Evolutionary conservation across 2,113 vertebrate genomes (phyloP), one percentile per base, ranked within the genome.

Genomic region (Prunella himalayana): DNA sequence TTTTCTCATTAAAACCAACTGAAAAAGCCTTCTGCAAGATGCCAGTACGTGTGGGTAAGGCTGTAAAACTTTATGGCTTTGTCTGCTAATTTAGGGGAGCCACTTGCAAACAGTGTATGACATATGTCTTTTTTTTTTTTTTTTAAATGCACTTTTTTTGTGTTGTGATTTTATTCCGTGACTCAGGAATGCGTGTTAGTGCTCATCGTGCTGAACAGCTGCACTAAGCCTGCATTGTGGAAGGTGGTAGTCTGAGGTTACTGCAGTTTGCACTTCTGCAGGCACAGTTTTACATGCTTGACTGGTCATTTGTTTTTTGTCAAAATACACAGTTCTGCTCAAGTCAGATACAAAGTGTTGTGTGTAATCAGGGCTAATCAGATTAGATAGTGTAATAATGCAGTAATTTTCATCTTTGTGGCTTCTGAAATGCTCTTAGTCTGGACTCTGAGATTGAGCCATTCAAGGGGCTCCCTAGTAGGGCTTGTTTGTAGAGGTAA

Each of bases 11-110:
- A 20, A 59, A 65, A 24, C 37, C n/a, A 41, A 44, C 27, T 7
- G 11, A 27, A 66, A 65, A 78, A 78, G 12, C 27, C 22, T 51
- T 63, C 22, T 11, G 11, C 45, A 89, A 9, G 9, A 7, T 57
- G 54, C 4, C 10, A 23, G 16, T 65, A 8, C 0, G 0, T 33
- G 37, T 4, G 2, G 10, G 31, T 85, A 68, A 70, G 22, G 17
- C 42, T 94, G 17, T 93, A 37, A 82, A 89, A 84, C 39, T 89
- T 76, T 2, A 50, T 42, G 72, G 54, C 24, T 51, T 88, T 69
- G 9, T 56, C 53, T 86, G 31, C 37, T 66, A 45, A 33, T 56
- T 65, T 61, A 30, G 13, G 51, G 27, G 16, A 66, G 39, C 59
- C 20, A 22, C 56, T 87, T 70, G 45, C 25, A 71, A 82, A 57